These are phyloP conservation scores for Meleagris gallopavo DNA, from an alignment of 2,113 vertebrate genomes.

Conservation along the genomic window DNA sequence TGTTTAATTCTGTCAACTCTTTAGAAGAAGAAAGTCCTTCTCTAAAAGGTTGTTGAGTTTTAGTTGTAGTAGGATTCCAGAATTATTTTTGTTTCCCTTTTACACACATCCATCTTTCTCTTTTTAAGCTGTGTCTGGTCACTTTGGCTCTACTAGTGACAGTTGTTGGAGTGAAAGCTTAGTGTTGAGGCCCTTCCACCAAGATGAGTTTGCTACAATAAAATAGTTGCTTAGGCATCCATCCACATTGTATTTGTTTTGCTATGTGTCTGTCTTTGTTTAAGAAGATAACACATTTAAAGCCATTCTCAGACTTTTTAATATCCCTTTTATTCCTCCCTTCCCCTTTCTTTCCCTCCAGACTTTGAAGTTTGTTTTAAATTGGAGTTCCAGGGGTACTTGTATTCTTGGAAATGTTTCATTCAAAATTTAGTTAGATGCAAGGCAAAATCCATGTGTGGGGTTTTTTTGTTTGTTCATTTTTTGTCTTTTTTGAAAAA, in stretches of 20 bases:
- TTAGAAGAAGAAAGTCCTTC: not conserved
- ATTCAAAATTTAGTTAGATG: not conserved
- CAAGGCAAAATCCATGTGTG: not conserved
- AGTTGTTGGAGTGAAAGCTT: not conserved
- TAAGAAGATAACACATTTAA: not conserved
- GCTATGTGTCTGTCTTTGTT: not conserved
- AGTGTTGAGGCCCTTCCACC: not conserved
- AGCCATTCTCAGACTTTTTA: not conserved
- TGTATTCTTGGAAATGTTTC: not conserved
- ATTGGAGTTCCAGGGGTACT: not conserved
- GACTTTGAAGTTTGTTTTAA: not conserved
- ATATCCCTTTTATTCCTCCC: too few species aligned
- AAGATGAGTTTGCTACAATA: not conserved
- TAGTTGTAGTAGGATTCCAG: not conserved
- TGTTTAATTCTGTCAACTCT: not conserved
- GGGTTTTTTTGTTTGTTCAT: not conserved
- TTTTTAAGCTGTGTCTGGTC: not conserved
- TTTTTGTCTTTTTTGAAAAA: not conserved
- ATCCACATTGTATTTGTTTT: not conserved
- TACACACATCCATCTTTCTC: not conserved
- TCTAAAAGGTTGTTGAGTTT: not conserved
- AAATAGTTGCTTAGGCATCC: not conserved
- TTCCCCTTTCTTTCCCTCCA: too few species aligned
- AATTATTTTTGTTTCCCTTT: not conserved
- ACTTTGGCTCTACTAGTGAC: not conserved